These are phyloP conservation scores for Rotaria socialis DNA, from an alignment of 2,888 invertebrate genomes.

Conservation along the genomic window DNA sequence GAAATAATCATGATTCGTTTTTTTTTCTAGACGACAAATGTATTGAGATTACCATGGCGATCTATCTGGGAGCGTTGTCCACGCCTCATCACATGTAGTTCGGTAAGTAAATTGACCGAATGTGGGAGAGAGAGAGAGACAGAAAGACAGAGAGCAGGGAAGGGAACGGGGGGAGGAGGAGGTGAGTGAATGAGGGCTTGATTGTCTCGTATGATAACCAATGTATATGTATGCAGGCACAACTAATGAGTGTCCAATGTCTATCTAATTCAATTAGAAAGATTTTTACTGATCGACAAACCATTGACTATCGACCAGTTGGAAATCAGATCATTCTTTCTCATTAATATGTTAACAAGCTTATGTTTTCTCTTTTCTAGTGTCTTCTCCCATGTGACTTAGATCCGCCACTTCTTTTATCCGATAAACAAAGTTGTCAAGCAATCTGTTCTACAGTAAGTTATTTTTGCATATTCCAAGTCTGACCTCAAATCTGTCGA, in stretches of 20 bases:
- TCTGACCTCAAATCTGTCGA: no score
- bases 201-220: constrained; percentile 8
- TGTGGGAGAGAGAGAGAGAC: no score
- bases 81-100: background rate
- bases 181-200: background rate
- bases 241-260: constrained; percentile 1
- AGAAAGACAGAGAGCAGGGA: no score
- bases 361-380: background rate
- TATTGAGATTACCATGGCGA: background rate
- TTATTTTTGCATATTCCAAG: background rate
- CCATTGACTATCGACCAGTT: background rate
- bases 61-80: background rate
- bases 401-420: constrained; percentile 2
- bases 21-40: background rate
- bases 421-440: background rate
- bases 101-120: constrained; percentile 6
- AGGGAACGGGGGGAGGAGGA: no score
- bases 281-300: background rate
- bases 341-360: constrained; percentile 23
- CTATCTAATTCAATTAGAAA: constrained; percentile 5
- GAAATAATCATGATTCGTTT: background rate
- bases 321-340: constrained; percentile 1
- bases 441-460: constrained; percentile 22
- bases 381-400: constrained; percentile 4
- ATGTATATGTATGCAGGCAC: background rate